A percentile compares a stretch with the other conserved stretches of the same genome.
These are phyloP conservation scores for Odontocerum albicorne DNA, from an alignment of 2,888 invertebrate genomes.

Conservation along the genomic window DNA sequence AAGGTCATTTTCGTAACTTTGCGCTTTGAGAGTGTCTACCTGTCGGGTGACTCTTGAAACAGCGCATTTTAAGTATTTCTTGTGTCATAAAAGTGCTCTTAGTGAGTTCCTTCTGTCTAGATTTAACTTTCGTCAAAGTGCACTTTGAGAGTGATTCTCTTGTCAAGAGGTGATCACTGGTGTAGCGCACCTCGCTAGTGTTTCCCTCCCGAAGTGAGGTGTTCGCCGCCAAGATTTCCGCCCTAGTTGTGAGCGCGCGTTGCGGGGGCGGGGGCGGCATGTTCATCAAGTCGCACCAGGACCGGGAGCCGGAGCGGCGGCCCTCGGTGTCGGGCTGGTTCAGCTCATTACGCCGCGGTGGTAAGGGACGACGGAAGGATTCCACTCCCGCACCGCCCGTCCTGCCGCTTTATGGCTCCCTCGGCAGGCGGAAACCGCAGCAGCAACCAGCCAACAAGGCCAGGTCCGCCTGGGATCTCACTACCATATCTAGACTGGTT, in stretches of 20 bases:
- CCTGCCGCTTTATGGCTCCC: slow-evolving; percentile 56
- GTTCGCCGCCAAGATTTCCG: slow-evolving; percentile 18
- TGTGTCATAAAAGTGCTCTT: no score
- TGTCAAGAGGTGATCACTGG: no score
- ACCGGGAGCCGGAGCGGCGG: slow-evolving; percentile 58
- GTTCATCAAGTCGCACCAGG: slow-evolving; percentile 55
- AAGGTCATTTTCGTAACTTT: no score
- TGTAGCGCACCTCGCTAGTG: background rate
- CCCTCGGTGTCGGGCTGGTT: slow-evolving; percentile 80
- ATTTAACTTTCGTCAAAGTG: no score
- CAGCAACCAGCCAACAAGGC: slow-evolving; percentile 41
- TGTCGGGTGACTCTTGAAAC: no score
- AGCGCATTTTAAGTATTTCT: no score
- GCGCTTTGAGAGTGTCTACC: no score
- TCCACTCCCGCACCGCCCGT: slow-evolving; percentile 44
- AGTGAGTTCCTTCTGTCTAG: no score
- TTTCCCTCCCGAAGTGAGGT: background rate
- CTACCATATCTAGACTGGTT: slow-evolving; percentile 44
- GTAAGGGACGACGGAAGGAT: slow-evolving; percentile 52
- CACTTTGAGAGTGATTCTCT: no score
- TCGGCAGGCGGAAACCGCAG: slow-evolving; percentile 53
- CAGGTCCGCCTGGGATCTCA: slow-evolving; percentile 52
- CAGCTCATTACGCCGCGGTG: slow-evolving; percentile 71
- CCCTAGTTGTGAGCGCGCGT: slow-evolving; percentile 20
- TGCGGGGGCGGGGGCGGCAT: slow-evolving; percentile 40